Evolutionary conservation across 64 coral and sea anemone genomes (phyloP), one percentile per base, ranked within the genome.

Genomic region (Montipora capricornis): DNA sequence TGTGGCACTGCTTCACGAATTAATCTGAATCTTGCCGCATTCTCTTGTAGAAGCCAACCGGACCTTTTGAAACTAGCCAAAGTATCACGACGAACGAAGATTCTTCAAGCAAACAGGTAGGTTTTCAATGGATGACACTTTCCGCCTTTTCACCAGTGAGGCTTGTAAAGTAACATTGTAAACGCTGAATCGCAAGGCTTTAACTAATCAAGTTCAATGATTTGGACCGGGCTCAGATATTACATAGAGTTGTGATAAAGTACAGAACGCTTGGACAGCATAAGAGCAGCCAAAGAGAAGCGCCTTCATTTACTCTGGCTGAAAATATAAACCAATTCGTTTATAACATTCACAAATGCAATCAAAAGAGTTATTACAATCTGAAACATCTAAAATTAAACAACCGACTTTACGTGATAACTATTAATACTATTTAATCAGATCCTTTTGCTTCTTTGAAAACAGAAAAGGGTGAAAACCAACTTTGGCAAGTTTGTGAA

Each of bases 401-500:
- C 11, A 8, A 11, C 6, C 53, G 53, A 11, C 6, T 13, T 3
- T 68, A 68, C 64, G 8, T 68, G 12, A 19, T 68, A 71, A 71
- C 68, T 24, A 71, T 11, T 71, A 14, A 16, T 71, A 20, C 20
- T 12, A 64, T 64, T 3, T 6, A 49, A 49, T 78, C 3, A 78
- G 29, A 16, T 5, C 19, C 16, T 44, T 69, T 20, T 11, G 6
- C n/a, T 0, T 83, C 74, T n/a, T 69, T 83, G 45, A 8, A 74
- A 71, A 70, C 75, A 96, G 97, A 94, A 92, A 71, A 99, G 94
- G 74, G 81, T 94, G 3, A 96, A 96, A 69, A 76, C 92, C 1
- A 96, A 88, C 60, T 94, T 94, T 80, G 83, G 85, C 37, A 99
- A 94, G 85, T 99, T 96, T 93, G 67, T 87, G 14, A 99, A 99